phyloP scores from a whole-genome alignment of 2,888 invertebrate genomes.

The Epirrhoe alternata region DNA sequence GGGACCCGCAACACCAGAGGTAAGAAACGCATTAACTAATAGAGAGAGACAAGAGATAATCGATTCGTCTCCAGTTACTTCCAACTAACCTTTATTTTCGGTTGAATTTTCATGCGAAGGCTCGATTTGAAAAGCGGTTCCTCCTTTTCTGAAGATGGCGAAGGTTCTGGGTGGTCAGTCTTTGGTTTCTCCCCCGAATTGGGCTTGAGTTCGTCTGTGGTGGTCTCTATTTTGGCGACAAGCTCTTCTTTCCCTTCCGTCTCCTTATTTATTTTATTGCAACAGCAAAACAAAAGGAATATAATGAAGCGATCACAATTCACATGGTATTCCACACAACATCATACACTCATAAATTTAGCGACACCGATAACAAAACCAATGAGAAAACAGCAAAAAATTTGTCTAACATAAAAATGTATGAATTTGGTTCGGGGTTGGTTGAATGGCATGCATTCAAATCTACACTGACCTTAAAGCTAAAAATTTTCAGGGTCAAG shows the following conservation, averaged over 20 bases:
- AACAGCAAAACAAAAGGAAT: conserved; percentile 77
- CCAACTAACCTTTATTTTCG: conserved; percentile 78
- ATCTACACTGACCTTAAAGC: conserved; percentile 46
- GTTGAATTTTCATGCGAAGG: conserved; percentile 70
- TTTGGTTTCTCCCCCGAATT: conserved; percentile 65
- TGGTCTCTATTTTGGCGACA: conserved; percentile 80
- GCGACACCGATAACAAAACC: conserved; percentile 67
- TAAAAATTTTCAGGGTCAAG: conserved; percentile 11
- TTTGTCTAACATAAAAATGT: conserved; percentile 60
- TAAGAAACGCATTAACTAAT: conserved; percentile 67
- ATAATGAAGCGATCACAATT: conserved; percentile 67
- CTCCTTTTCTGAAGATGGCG: conserved; percentile 73
- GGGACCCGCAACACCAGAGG: conserved; percentile 60
- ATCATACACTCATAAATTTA: conserved; percentile 52
- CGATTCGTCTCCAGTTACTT: conserved; percentile 48
- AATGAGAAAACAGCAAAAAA: conserved; percentile 66
- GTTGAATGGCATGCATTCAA: conserved; percentile 57
- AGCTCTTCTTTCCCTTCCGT: conserved; percentile 72
- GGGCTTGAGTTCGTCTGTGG: conserved; percentile 79
- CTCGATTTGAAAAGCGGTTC: conserved; percentile 81
- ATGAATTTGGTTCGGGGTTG: conserved; percentile 46
- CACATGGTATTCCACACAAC: conserved; percentile 51
- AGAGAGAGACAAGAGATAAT: conserved; percentile 60
- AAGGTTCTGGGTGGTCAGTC: conserved; percentile 58
- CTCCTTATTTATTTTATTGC: conserved; percentile 76